Evolutionary conservation across 2,113 vertebrate species (phyloP), one percentile per base, ranked within the genome.

Genomic region (Perca schrenkii): DNA sequence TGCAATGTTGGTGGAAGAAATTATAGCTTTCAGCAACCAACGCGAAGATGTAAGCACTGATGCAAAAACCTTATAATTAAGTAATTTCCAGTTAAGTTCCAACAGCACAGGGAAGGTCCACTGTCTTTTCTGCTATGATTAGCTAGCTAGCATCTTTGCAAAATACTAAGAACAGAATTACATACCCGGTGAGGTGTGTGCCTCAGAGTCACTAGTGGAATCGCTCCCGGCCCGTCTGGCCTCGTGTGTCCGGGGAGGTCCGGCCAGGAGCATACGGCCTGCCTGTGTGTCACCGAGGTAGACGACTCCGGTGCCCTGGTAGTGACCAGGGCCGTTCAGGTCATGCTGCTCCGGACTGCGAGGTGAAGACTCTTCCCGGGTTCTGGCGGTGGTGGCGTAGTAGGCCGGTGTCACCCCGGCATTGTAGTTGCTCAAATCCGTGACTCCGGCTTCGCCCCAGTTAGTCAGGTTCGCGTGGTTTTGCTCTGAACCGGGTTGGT

Each of bases 161-260:
- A 19, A 64, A 36, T 16, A 36, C 1, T n/a, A 2, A 12, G 10
- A 1, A 19, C 4, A 4, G 1, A 21, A 3, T 19, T 11, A 64
- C 56, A 6, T 82, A 95, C 94, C 93, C 58, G 94, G 93, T 1
- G 93, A 92, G 0, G 89, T 90, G 77, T 93, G 89, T 0, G 89
- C 64, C 61, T 95, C 95, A 0, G 92, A 91, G 77, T 95, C 94
- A 2, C 94, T 95, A 2, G 76, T 53, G 0, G 93, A 89, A 0
- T 93, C 92, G 49, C 91, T 90, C 3, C 86, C 79, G 31, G 69
- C 49, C 11, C 70, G 84, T 4, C 81, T 79, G n/a, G 12, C 65
- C n/a, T 88, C 90, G 1, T 85, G 84, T 0, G 80, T 14, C 25
- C 52, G 84, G 3, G 76, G 83, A 0, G 82, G 79, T 13, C 50